Evolutionary conservation across 2,113 vertebrate genomes (phyloP), one percentile per base, ranked within the genome.

Genomic region (Capreolus pygargus): DNA sequence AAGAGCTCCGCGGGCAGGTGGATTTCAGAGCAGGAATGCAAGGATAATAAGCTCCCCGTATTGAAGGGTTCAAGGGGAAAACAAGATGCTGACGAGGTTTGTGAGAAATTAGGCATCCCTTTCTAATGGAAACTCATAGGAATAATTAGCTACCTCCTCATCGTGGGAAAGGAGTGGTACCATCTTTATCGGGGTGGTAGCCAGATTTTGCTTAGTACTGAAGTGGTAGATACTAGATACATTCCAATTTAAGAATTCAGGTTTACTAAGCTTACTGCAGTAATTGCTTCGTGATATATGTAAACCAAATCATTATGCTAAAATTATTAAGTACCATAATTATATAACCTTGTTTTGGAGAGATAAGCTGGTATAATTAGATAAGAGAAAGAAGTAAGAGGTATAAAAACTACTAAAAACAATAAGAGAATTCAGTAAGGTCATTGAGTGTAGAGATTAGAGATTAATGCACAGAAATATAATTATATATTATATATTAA

Each of bases 121-220:
- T 93, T 91, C 33, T 60, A 87, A 97, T 86, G 67, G 86, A 94
- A 96, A 94, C 33, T 92, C 19, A 39, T 33, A 87, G 57, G 54
- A 97, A 90, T 94, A 97, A 92, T 94, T 85, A 94, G 74, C 33
- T 39, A 79, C 36, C 17, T 47, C 94, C 74, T 84, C n/a, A 36
- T 64, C 0, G 0, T 47, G 55, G 70, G 60, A 94, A 96, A 86
- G 39, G 39, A 39, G 39, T 39, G 39, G 39, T 39, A 39, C 39
- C 3, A 19, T 82, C 43, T 92, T 90, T 81, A 87, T 94, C 64
- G 82, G 85, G 67, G 64, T 45, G 36, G 74, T 86, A 47, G 92
- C 78, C 94, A 95, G 39, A n/a, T 96, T 97, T 97, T 96, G 84
- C 76, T 96, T 89, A 78, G 54, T n/a, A n/a, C 55, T 82, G 79